Base-by-base conservation (phyloP, 2,113 vertebrate genomes). In the Nanorana parkeri region DNA sequence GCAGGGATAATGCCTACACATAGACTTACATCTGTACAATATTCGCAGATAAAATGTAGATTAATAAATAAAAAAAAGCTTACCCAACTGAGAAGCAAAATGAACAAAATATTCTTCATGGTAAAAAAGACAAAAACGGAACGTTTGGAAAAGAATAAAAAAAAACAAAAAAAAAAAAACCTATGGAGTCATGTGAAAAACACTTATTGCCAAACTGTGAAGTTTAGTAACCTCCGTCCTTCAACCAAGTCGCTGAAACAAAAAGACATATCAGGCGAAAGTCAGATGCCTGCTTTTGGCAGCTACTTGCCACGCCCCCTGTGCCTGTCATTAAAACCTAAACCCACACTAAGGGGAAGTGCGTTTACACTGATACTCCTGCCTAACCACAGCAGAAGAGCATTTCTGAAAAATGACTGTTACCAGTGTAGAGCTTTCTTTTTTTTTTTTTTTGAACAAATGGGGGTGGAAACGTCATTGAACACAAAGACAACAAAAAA, bases 351-450 rank as follows among this genome's bases (percentile, higher is more conserved):
- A 6, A 72, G 36, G 68, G 78, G 58, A 81, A 81, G 64, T 81
- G 68, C 13, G 56, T 54, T 61, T 10, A 4, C 68, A 17, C 17
- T 6, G 29, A 6, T n/a, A 15, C 15, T 21, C 5, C 16, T 3
- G 2, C 20, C 24, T 52, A 55, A 80, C 78, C 78, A 81, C 78
- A 81, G 28, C 4, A 21, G 52, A 52, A 29, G 24, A 72, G 58
- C 36, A 32, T 72, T 72, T 81, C 78, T 72, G 78, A 72, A 81
- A 81, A 81, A 60, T 69, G 20, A 10, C 11, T 61, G 20, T 80
- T 69, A 80, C 17, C 21, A 78, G 61, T 15, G n/a, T n/a, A n/a
- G n/a, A n/a, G n/a, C n/a, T n/a, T n/a, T n/a, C n/a, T n/a, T n/a
- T n/a, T n/a, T n/a, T n/a, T n/a, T n/a, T n/a, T n/a, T n/a, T n/a